These are phyloP conservation scores for Phenganax stokvisi DNA, from an alignment of 92 coral and sea anemone species.

Conservation along the genomic window DNA sequence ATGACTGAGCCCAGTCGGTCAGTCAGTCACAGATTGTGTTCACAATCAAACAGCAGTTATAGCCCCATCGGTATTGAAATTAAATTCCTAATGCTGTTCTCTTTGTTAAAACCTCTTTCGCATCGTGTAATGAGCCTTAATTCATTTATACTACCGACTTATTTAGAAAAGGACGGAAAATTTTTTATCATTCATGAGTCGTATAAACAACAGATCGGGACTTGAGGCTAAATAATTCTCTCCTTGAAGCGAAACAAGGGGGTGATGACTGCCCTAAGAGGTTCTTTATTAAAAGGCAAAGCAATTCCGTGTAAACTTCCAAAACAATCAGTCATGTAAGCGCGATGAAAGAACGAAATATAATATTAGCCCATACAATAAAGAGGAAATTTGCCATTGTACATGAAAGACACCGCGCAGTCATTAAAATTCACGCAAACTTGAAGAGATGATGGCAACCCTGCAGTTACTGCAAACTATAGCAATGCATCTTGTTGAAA, in stretches of 20 bases:
- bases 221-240: too few species aligned
- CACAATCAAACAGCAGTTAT: neutral
- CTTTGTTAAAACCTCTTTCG: neutral
- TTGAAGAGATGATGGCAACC: neutral
- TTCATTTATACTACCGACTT: neutral
- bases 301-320: conserved; percentile 12
- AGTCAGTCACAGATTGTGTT: too few species aligned
- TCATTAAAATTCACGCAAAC: neutral
- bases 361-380: neutral
- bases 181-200: neutral
- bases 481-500: too few species aligned
- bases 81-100: neutral
- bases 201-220: neutral
- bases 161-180: neutral
- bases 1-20: too few species aligned
- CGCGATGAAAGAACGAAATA: neutral
- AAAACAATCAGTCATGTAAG: neutral
- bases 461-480: neutral
- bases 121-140: neutral
- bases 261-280: neutral
- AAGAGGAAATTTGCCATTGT: neutral
- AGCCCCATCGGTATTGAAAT: neutral
- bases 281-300: neutral
- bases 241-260: neutral
- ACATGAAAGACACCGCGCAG: neutral